Percentiles rank a stretch among this genome's conserved stretches.
These are phyloP conservation scores for Drosophila mauritiana DNA, from an alignment of 1,140 invertebrate species.

Conservation along the genomic window DNA sequence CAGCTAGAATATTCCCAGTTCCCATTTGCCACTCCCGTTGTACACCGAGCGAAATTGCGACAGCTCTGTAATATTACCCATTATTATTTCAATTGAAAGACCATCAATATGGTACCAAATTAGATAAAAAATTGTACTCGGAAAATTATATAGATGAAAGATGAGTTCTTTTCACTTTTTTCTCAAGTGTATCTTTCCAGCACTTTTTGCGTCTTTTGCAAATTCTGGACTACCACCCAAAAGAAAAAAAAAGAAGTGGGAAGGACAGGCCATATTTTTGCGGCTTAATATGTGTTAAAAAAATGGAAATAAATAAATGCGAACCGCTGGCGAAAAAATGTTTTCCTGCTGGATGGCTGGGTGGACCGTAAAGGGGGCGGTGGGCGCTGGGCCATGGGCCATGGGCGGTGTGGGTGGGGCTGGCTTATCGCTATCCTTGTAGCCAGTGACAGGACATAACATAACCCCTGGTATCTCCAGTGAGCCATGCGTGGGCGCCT, in stretches of 20 bases:
- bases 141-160: no score
- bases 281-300: constrained; percentile 77
- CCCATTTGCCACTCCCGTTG: neutral
- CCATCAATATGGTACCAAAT: no score
- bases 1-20: constrained; percentile 39
- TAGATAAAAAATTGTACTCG: no score
- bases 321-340: constrained; percentile 55
- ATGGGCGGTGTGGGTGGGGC: neutral
- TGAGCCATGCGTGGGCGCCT: constrained; percentile 66
- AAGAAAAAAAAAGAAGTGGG: constrained; percentile 2
- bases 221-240: constrained; percentile 34
- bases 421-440: constrained; percentile 60
- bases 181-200: neutral
- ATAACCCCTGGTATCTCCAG: constrained; percentile 75
- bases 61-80: no score
- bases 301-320: constrained; percentile 52
- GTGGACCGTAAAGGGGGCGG: neutral
- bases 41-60: neutral
- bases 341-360: constrained; percentile 20
- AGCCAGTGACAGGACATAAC: constrained; percentile 82
- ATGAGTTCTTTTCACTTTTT: neutral
- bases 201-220: constrained; percentile 30
- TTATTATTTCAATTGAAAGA: no score
- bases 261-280: constrained; percentile 73
- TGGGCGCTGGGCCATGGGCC: neutral